A percentile compares a stretch with the other conserved stretches of the same genome.
These are phyloP conservation scores for Potamilus streckersoni DNA, from an alignment of 1,140 invertebrate species.

Conservation along the genomic window DNA sequence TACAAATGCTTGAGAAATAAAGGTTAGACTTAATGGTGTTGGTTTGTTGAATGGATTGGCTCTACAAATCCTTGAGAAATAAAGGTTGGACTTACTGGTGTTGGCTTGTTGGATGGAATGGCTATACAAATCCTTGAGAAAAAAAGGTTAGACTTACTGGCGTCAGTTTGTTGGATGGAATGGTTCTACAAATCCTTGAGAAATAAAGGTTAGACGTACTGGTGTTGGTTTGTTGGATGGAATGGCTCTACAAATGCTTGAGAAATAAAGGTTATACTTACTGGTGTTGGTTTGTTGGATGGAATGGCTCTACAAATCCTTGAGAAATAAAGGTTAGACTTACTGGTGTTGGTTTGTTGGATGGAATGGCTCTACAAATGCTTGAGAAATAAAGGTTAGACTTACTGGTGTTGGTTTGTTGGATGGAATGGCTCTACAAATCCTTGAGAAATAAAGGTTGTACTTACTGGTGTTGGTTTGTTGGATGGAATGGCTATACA, in stretches of 20 bases:
- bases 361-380: conserved; percentile 78
- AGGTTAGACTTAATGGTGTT: conserved; percentile 56
- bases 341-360: conserved; percentile 69
- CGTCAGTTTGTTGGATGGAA: conserved; percentile 73
- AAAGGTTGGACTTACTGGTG: conserved; percentile 53
- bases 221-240: conserved; percentile 71
- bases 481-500: conserved; percentile 78
- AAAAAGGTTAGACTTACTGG: conserved; percentile 66
- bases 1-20: conserved; percentile 76
- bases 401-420: conserved; percentile 68
- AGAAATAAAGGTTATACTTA: conserved; percentile 69
- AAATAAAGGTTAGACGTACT: conserved; percentile 68
- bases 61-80: conserved; percentile 78
- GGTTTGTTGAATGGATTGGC: conserved; percentile 75
- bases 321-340: conserved; percentile 70
- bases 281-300: conserved; percentile 69
- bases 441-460: conserved; percentile 73
- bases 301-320: conserved; percentile 79
- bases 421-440: conserved; percentile 77
- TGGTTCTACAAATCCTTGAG: conserved; percentile 77
- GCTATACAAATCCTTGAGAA: conserved; percentile 77
- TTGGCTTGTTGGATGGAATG: conserved; percentile 73
- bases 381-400: conserved; percentile 72
- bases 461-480: conserved; percentile 64
- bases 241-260: conserved; percentile 78